A percentile compares a stretch with the other conserved stretches of the same genome.
Conservation (phyloP, 2,113 vertebrate species). For the Megalops atlanticus region DNA sequence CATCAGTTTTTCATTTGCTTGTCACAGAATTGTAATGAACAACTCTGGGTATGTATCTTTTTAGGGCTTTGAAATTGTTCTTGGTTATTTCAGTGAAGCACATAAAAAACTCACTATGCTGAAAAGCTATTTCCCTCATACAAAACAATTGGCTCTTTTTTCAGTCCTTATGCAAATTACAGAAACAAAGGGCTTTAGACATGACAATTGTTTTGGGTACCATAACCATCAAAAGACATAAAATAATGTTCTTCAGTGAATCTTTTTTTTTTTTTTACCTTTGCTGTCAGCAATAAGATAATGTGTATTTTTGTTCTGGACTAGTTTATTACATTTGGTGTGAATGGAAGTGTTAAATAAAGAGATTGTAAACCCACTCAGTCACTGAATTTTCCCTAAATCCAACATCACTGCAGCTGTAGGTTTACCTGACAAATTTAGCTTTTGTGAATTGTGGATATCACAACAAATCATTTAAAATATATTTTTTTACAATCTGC, state of each 20-base stretch:
- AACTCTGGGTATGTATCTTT: background rate
- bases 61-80: background rate
- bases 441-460: no score
- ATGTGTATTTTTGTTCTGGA: background rate
- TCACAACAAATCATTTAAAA: no score
- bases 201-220: background rate
- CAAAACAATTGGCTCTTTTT: background rate
- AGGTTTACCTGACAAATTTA: no score
- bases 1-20: background rate
- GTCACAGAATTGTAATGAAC: background rate
- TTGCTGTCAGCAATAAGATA: background rate
- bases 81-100: background rate
- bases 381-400: background rate
- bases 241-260: background rate
- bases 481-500: no score
- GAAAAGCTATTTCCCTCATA: background rate
- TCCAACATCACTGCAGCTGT: background rate
- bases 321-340: background rate
- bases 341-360: background rate
- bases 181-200: constrained; percentile 16
- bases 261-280: background rate
- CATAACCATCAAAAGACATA: background rate
- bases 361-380: background rate
- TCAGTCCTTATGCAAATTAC: background rate
- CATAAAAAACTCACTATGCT: background rate